phyloP scores from a whole-genome alignment of 2,797 vertebrate species.

The Pipistrellus pipistrellus region DNA sequence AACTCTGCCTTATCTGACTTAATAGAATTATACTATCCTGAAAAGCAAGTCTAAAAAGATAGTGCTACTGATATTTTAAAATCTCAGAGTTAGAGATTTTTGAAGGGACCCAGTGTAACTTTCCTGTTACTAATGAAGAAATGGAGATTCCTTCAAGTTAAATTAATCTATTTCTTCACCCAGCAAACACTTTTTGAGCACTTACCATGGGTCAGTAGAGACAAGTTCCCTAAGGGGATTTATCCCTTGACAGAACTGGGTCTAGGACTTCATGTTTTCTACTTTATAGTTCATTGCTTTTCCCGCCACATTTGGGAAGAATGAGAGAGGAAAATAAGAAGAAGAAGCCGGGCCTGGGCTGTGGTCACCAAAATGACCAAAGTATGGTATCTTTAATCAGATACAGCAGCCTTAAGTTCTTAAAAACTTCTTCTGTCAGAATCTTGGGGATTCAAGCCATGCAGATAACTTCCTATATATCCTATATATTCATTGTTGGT shows the following conservation, averaged over 20 bases:
- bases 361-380: background rate
- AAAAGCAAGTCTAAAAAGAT: slow-evolving; percentile 7
- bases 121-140: background rate
- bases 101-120: background rate
- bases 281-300: background rate
- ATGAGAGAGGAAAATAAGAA: background rate
- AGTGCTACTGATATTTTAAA: background rate
- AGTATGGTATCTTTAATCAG: slow-evolving; percentile 7
- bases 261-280: background rate
- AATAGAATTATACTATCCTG: background rate
- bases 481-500: background rate
- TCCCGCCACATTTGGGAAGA: background rate
- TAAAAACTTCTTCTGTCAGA: background rate
- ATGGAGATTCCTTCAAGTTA: background rate
- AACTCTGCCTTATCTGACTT: background rate
- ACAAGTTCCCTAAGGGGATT: background rate
- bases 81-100: slow-evolving; percentile 27
- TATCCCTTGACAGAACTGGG: background rate
- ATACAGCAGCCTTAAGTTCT: background rate
- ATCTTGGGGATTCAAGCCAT: background rate
- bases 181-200: background rate
- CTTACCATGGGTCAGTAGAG: background rate
- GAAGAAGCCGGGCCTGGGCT: background rate
- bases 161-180: slow-evolving; percentile 8
- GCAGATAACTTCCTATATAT: background rate